phyloP scores from a whole-genome alignment of 2,113 vertebrate genomes.

The Neogale vison region DNA sequence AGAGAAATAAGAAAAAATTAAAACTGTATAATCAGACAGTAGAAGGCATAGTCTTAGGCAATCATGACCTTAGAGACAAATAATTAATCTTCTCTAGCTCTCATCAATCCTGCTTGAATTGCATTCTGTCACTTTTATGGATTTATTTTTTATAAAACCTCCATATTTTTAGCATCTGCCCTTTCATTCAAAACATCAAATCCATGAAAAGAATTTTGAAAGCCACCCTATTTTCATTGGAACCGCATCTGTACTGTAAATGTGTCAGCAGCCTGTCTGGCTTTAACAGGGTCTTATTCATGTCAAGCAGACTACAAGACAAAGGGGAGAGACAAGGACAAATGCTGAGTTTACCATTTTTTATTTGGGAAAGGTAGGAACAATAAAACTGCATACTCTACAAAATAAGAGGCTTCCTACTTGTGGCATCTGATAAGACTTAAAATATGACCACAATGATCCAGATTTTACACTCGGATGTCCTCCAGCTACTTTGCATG shows the following conservation, averaged over 20 bases:
- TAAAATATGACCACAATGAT: constrained; percentile 10
- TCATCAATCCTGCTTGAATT: not conserved
- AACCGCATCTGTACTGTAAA: not conserved
- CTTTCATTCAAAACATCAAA: not conserved
- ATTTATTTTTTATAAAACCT: not conserved
- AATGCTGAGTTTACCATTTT: not conserved
- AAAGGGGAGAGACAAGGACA: not conserved
- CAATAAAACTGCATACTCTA: not conserved
- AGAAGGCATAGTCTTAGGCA: not conserved
- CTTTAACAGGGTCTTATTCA: not conserved
- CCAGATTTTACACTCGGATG: not conserved
- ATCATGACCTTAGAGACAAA: not conserved
- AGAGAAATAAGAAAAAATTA: not conserved
- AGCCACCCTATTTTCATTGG: not conserved
- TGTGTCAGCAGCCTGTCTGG: not conserved
- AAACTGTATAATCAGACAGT: not conserved
- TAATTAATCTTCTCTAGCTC: not conserved
- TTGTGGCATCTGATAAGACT: not conserved
- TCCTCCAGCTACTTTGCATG: constrained; percentile 16
- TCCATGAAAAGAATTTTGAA: not conserved
- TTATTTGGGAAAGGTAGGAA: not conserved
- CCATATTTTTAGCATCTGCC: not conserved
- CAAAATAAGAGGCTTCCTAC: not conserved
- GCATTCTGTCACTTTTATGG: not conserved
- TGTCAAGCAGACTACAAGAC: not conserved